A percentile compares a stretch with the other conserved stretches of the same genome.
Conservation (phyloP, 2,888 invertebrate species). For the Myathropa florea region DNA sequence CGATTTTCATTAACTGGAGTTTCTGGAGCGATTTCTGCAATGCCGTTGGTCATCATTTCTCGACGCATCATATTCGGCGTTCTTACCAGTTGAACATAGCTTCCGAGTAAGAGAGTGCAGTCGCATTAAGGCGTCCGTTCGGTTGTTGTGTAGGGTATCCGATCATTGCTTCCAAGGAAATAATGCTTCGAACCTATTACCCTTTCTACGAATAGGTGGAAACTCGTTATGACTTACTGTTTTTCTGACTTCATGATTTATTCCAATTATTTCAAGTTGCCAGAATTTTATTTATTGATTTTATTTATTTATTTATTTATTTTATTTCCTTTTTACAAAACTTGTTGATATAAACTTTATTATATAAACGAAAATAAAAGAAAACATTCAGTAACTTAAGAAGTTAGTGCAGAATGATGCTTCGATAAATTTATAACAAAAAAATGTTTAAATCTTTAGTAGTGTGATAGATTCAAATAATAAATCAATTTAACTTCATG, state of each 20-base stretch:
- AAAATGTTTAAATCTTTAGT: no score
- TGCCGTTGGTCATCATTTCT: background rate
- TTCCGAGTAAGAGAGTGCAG: background rate
- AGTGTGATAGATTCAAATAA: no score
- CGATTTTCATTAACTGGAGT: background rate
- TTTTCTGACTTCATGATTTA: background rate
- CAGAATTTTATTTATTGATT: no score
- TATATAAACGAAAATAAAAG: no score
- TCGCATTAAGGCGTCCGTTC: background rate
- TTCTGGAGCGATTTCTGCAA: background rate
- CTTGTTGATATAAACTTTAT: no score
- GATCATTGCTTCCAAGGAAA: background rate
- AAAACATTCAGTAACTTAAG: no score
- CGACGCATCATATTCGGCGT: background rate
- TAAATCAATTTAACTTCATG: no score
- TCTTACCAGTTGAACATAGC: background rate
- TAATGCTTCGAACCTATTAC: background rate
- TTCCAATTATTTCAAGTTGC: conserved; percentile 39
- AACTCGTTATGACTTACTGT: conserved; percentile 1
- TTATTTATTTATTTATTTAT: no score
- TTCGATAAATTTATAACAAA: no score
- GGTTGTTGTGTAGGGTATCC: background rate
- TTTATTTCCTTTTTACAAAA: no score
- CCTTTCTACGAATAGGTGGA: background rate
- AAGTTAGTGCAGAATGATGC: no score